Base-by-base conservation (phyloP, 2,797 vertebrate species). In the Staurois parvus region DNA sequence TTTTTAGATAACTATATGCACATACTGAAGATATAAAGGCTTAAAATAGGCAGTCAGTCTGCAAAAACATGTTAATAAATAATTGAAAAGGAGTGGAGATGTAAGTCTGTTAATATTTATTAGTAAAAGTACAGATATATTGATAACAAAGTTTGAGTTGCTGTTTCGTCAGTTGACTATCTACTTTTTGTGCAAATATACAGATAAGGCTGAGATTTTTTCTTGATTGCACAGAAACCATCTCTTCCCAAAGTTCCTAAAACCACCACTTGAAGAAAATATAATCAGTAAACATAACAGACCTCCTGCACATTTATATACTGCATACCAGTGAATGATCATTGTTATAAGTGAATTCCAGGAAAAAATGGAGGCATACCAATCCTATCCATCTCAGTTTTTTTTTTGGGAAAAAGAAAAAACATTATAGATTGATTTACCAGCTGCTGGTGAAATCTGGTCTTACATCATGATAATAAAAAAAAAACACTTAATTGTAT, bases 91-190 rank as follows among this genome's bases (percentile, higher is more conserved):
- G 68, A 59, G 32, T 40, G 48, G n/a, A 40, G 13, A 26, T 29
- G 4, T 6, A 72, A n/a, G 7, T 24, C 26, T 11, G 79, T 81
- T 81, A 81, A 81, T 81, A 26, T 72, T 81, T 81, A 69, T 29
- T 42, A 28, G 79, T 15, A 19, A 13, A 24, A 48, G 72, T 45
- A 28, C 52, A 62, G 79, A 81, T 81, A 59, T 26, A 40, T 72
- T 42, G 52, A 73, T 73, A 81, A 42, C 79, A 62, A 28, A 29
- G 48, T 42, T 73, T 73, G 45, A 28, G 72, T 19, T 72, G 79
- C 48, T 69, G 75, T 67, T 40, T 81, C 32, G 52, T 72, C 67
- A 32, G n/a, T 59, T 72, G 37, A 19, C 68, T 40, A 40, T 72
- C 45, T 30, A 72, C 48, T 69, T 30, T 67, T 67, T 69, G 72